Evolutionary conservation across 2,888 invertebrate species (phyloP).

Genomic region (Rhagium mordax): DNA sequence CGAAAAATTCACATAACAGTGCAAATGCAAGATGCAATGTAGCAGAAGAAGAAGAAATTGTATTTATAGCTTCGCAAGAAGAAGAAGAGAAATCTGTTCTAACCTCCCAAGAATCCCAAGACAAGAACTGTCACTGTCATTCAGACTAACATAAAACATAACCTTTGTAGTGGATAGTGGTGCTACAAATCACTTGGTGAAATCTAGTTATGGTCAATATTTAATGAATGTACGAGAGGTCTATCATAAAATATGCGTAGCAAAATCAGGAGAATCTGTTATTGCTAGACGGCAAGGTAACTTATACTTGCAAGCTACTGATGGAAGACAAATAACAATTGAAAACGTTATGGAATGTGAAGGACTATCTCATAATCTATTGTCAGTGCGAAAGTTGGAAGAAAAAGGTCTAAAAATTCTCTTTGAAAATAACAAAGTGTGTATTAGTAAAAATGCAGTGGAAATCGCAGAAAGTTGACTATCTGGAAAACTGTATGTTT

Average conservation of each 20-base stretch:
- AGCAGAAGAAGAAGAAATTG: background rate
- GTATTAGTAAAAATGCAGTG: too few species aligned
- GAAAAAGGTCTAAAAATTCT: background rate
- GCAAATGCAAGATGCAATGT: background rate
- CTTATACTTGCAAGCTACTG: too few species aligned
- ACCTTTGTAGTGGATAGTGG: conserved; percentile 4
- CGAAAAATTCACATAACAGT: background rate
- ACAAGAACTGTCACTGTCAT: too few species aligned
- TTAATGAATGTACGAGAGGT: background rate
- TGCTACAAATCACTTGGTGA: background rate
- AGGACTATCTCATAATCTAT: background rate
- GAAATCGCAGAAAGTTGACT: too few species aligned
- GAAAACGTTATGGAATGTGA: background rate
- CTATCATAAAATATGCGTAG: background rate
- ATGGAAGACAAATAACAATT: too few species aligned
- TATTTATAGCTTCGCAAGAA: background rate
- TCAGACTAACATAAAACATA: too few species aligned
- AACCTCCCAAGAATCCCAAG: background rate
- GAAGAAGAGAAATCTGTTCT: too few species aligned
- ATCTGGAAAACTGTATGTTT: too few species aligned
- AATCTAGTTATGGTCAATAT: background rate
- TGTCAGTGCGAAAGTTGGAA: background rate
- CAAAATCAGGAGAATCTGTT: background rate
- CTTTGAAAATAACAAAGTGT: too few species aligned
- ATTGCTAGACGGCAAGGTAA: too few species aligned